Percentiles rank a stretch among this genome's conserved stretches.
Evolutionary conservation across 2,888 invertebrate genomes (phyloP).

Genomic region (Chloroclystis v-ata): DNA sequence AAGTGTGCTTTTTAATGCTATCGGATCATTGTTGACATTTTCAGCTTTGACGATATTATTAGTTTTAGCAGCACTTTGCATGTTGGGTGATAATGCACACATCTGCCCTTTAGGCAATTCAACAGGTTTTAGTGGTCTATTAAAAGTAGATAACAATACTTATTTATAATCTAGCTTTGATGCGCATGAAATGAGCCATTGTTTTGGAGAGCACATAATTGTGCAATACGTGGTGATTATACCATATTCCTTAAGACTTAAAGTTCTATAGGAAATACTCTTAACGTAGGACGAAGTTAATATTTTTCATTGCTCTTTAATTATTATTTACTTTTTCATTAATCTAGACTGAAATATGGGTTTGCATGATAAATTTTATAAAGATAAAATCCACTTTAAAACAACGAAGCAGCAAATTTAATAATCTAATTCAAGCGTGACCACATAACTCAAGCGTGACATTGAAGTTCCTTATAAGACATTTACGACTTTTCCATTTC

Average conservation of each 20-base stretch:
- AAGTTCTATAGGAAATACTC: no score
- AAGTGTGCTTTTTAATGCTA: conserved; percentile 37
- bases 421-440: not conserved
- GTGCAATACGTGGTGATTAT: no score
- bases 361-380: no score
- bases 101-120: conserved; percentile 26
- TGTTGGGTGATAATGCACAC: conserved; percentile 18
- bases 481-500: conserved; percentile 19
- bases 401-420: not conserved
- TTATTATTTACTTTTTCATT: no score
- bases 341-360: no score
- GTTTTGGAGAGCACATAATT: no score
- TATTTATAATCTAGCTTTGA: no score
- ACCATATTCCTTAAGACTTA: no score
- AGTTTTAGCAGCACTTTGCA: conserved; percentile 39
- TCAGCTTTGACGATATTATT: conserved; percentile 42
- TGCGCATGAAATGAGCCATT: no score
- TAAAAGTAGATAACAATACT: no score
- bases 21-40: conserved; percentile 50
- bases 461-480: conserved; percentile 6
- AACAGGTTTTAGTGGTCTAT: conserved; percentile 16
- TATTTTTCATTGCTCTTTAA: no score
- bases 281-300: no score
- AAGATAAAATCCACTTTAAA: not conserved
- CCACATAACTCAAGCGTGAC: conserved; percentile 3